phyloP scores from a whole-genome alignment of 1,140 invertebrate genomes.

The Metopolophium dirhodum region DNA sequence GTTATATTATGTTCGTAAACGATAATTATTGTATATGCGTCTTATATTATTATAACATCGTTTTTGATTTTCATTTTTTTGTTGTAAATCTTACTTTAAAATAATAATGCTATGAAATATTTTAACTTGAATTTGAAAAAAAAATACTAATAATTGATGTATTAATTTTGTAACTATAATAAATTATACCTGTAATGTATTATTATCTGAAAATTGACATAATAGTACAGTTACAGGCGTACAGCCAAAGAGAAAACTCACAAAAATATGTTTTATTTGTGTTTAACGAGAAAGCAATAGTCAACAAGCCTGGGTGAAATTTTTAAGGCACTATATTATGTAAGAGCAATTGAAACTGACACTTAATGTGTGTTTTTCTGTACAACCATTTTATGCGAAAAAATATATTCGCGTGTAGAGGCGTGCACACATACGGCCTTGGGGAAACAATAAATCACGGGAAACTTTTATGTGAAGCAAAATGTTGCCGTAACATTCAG shows the following conservation, averaged over 20 bases:
- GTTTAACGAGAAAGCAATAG: not conserved
- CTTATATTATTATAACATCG: too few species aligned
- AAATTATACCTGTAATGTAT: not conserved
- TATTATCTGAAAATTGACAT: not conserved
- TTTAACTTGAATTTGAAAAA: too few species aligned
- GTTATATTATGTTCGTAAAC: too few species aligned
- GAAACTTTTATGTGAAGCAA: not conserved
- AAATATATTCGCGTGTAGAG: slow-evolving; percentile 8
- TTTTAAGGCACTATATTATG: not conserved
- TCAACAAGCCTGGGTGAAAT: not conserved
- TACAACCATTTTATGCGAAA: slow-evolving; percentile 23
- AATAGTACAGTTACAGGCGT: not conserved
- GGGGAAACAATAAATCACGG: slow-evolving; percentile 44
- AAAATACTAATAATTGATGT: not conserved
- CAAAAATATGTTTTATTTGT: not conserved
- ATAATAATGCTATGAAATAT: too few species aligned
- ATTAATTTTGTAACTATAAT: not conserved
- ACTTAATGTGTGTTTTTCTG: slow-evolving; percentile 41
- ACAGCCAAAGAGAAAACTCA: not conserved
- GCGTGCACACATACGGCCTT: not conserved
- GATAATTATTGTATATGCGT: too few species aligned
- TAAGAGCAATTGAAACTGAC: slow-evolving; percentile 39
- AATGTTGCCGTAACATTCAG: not conserved
- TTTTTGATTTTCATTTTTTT: too few species aligned
- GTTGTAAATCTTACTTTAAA: too few species aligned